phyloP scores from a whole-genome alignment of 2,797 vertebrate species.

The Gastrophryne carolinensis region DNA sequence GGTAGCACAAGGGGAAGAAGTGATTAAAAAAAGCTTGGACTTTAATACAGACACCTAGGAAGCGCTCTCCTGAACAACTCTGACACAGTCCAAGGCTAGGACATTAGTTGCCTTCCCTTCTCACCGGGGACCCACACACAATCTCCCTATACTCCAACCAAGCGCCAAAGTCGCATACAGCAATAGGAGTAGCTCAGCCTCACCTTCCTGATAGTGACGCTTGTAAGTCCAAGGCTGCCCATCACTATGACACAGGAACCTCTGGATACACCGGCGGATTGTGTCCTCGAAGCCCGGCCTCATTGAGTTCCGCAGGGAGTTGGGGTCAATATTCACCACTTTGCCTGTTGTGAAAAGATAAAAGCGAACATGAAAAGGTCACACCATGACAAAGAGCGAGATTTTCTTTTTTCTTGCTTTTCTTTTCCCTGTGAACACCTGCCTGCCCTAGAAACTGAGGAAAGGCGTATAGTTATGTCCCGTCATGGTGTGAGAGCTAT shows the following conservation, averaged over 20 bases:
- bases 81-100: too few species aligned
- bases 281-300: slow-evolving; percentile 94
- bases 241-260: slow-evolving; percentile 90
- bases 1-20: too few species aligned
- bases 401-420: too few species aligned
- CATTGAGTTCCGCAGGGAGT: slow-evolving; percentile 89
- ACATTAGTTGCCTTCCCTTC: too few species aligned
- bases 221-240: slow-evolving; percentile 93
- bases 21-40: too few species aligned
- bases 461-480: too few species aligned
- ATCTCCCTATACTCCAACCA: neutral
- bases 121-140: too few species aligned
- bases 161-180: neutral
- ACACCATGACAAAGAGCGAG: neutral
- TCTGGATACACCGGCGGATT: slow-evolving; percentile 94
- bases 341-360: slow-evolving; percentile 74
- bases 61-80: too few species aligned
- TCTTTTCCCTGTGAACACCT: too few species aligned
- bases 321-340: slow-evolving; percentile 93
- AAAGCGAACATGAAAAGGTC: neutral
- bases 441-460: too few species aligned
- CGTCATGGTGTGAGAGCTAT: too few species aligned
- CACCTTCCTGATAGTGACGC: slow-evolving; percentile 95
- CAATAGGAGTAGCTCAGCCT: neutral
- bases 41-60: too few species aligned